Base-by-base conservation (phyloP, 2,797 vertebrate genomes). In the Petrocephalus schoutedeni region DNA sequence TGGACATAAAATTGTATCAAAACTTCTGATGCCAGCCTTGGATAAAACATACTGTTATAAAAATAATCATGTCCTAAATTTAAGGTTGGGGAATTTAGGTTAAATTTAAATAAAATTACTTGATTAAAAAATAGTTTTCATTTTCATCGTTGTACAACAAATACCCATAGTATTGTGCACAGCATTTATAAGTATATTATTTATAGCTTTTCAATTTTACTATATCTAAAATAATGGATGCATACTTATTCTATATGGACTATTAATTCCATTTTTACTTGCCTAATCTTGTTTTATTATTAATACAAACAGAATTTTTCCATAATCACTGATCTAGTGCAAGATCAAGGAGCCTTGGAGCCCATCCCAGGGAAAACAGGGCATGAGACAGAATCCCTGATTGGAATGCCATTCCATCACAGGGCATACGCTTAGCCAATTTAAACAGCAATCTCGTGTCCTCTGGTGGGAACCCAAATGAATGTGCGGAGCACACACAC, bases 321-420 rank as follows among this genome's bases (percentile, higher is more conserved):
- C 36, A 77, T 45, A 41, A 45, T 77, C 71, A 45, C 32, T 45
- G 19, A 77, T 77, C 71, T 77, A 77, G 71, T 77, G 36, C 71
- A 77, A 77, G 36, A 45, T 77, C 36, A 41, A 41, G 32, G 36
- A 45, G 32, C 6, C 71, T 77, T 77, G 71, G 36, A 77, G 36
- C 7, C 14, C 71, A 36, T 45, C 71, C 71, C 71, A 45, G 71
- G 71, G 71, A 77, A 77, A 71, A 36, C 10, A 71, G 64, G 64
- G 64, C 64, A 71, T 71, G 64, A 71, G 71, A 41, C 71, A 77
- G 71, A 77, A 45, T 77, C 36, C 32, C 16, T 77, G 71, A 77
- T 77, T 77, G 71, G 71, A 77, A 77, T 77, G 16, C 71, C 71
- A 77, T 77, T 77, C 71, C 71, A n/a, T 77, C 71, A 77, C 71